phyloP scores from a whole-genome alignment of 1,140 invertebrate genomes.

The Drosophila melanogaster region DNA sequence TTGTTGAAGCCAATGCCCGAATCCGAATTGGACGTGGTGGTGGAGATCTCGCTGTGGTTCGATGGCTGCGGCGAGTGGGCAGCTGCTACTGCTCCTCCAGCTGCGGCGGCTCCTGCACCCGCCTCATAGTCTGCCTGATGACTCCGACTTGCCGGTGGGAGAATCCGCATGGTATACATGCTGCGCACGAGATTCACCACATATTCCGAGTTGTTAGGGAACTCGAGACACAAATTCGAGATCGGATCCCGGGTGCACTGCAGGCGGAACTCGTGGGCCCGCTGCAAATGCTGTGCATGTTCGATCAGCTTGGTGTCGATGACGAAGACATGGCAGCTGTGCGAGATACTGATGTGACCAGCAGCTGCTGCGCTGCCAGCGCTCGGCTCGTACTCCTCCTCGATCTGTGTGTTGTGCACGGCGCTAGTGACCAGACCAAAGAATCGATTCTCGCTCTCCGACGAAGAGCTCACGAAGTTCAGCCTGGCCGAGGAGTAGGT shows the following conservation, averaged over 20 bases:
- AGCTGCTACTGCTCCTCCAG: conserved; percentile 33
- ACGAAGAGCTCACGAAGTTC: conserved; percentile 94
- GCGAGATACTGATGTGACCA: conserved; percentile 87
- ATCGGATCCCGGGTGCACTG: conserved; percentile 90
- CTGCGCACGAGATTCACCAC: conserved; percentile 90
- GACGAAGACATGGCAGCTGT: conserved; percentile 98
- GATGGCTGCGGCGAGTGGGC: conserved; percentile 93
- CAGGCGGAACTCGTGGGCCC: conserved; percentile 91
- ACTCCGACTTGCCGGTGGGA: conserved; percentile 69
- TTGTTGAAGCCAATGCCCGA: conserved; percentile 97
- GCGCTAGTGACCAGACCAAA: conserved; percentile 96
- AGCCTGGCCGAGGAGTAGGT: conserved; percentile 94
- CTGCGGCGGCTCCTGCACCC: conserved; percentile 8
- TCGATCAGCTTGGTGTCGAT: conserved; percentile 94
- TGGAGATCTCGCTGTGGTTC: conserved; percentile 91
- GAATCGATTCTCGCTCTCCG: conserved; percentile 95
- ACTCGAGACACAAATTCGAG: conserved; percentile 92
- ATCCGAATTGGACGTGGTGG: conserved; percentile 96
- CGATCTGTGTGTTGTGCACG: conserved; percentile 85
- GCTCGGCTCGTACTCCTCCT: conserved; percentile 72
- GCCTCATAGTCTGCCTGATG: conserved; percentile 54
- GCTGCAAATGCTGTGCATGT: conserved; percentile 90
- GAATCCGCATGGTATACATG: conserved; percentile 87
- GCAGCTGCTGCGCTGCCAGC: conserved; percentile 11
- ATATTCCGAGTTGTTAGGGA: conserved; percentile 94